phyloP scores from a whole-genome alignment of 2,797 vertebrate species.

The Sciurus carolinensis region DNA sequence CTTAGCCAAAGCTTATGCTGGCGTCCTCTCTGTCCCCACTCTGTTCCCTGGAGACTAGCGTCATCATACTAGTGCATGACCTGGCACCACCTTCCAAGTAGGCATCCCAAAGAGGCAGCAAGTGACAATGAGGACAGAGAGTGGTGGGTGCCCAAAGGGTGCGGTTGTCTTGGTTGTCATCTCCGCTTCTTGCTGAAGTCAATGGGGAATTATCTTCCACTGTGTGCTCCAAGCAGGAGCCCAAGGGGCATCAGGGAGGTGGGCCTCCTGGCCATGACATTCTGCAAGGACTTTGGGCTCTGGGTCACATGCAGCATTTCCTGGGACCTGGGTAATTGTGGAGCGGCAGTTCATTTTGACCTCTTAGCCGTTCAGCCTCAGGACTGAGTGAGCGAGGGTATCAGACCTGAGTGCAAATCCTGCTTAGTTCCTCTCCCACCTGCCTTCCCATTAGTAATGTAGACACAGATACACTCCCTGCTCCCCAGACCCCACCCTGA shows the following conservation, averaged over 20 bases:
- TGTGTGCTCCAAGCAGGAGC: neutral
- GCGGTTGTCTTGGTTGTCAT: neutral
- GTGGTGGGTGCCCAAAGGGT: neutral
- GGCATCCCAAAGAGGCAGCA: slow-evolving; percentile 28
- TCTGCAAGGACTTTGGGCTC: neutral
- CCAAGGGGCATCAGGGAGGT: neutral
- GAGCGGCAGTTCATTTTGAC: neutral
- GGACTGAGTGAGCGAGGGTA: neutral
- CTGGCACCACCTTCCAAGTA: neutral
- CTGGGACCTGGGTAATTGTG: neutral
- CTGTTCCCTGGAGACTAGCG: slow-evolving; percentile 20
- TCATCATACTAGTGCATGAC: neutral
- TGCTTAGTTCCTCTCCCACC: neutral
- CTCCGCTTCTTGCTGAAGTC: slow-evolving; percentile 16
- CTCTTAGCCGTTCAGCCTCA: neutral
- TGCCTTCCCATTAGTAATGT: neutral
- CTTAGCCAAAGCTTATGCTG: neutral
- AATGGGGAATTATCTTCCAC: neutral
- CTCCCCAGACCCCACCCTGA: neutral
- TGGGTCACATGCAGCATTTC: neutral
- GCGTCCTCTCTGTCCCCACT: neutral
- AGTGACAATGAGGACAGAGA: neutral
- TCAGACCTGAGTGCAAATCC: neutral
- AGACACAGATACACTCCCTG: neutral
- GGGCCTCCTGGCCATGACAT: neutral